Evolutionary conservation across 1,140 invertebrate genomes (phyloP), one percentile per base, ranked within the genome.

Genomic region (Drosophila murphyi): DNA sequence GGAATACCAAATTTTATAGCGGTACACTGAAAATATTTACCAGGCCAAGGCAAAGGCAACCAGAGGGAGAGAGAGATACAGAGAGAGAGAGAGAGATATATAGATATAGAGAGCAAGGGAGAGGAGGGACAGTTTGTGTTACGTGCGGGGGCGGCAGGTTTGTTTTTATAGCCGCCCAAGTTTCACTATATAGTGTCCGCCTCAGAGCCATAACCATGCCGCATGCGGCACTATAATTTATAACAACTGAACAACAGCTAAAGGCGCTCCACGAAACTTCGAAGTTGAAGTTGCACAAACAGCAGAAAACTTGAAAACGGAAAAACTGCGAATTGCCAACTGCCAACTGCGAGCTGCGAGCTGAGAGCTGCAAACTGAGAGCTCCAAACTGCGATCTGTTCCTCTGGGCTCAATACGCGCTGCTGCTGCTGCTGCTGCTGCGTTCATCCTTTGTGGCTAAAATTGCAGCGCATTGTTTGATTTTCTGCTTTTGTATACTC

Each of bases 161-260:
- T 87, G 85, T 87, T 88, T 88, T 88, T 88, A 88, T 88, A 88
- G 85, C 77, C 83, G 85, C 76, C 83, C 83, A 87, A 73, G 68
- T 76, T 74, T 74, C 82, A 76, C 80, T 82, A 81, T 76, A 85
- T 82, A 56, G 81, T 31, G 57, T 56, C 80, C 74, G 72, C 65
- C 71, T 65, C 80, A 47, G 5, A n/a, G 43, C 35, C 62, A 67
- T 70, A 87, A 87, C 78, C 82, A 82, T 78, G 70, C 77, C 73
- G 86, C 77, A 86, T 90, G 86, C 86, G 87, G 81, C 86, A 90
- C 86, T 90, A 90, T 90, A 90, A 90, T 90, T 90, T 90, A 90
- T 90, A 90, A 90, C 86, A 87, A 90, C 82, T 88, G 72, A 74
- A 61, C 56, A 63, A 67, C 63, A 55, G 85, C 85, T 90, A 69